These are phyloP conservation scores for Stigmatopora nigra DNA, from an alignment of 2,113 vertebrate species.

Conservation along the genomic window DNA sequence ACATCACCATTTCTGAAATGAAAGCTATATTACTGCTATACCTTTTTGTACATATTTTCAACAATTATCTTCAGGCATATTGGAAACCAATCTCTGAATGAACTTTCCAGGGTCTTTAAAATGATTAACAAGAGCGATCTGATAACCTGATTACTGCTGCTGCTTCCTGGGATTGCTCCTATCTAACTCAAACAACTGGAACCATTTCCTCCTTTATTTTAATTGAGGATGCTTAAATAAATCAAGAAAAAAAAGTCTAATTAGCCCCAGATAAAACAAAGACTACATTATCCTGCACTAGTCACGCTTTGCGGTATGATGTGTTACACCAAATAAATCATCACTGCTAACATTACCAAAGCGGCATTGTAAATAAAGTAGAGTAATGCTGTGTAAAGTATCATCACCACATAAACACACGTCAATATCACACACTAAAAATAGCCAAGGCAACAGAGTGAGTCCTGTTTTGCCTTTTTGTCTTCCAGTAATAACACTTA, in stretches of 20 bases:
- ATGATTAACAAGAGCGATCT: constrained; percentile 18
- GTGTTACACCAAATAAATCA: constrained; percentile 12
- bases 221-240: constrained; percentile 8
- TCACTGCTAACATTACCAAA: constrained; percentile 23
- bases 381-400: constrained; percentile 33
- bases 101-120: not conserved
- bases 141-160: constrained; percentile 11
- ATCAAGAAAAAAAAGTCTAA: constrained; percentile 9
- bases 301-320: not conserved
- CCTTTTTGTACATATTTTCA: not conserved
- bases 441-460: constrained; percentile 37
- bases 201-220: constrained; percentile 10
- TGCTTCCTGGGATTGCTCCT: constrained; percentile 14
- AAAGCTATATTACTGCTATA: not conserved
- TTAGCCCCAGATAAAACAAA: constrained; percentile 6
- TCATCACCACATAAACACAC: constrained; percentile 25
- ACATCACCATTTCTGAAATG: not conserved
- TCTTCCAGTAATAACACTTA: constrained; percentile 37
- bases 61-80: not conserved
- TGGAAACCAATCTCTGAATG: not conserved
- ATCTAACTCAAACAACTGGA: constrained; percentile 10
- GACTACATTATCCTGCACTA: not conserved
- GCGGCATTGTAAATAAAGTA: constrained; percentile 47
- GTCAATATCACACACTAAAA: constrained; percentile 36
- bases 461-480: constrained; percentile 35